A percentile compares a stretch with the other conserved stretches of the same genome.
These are phyloP conservation scores for Drosophila kuntzei DNA, from an alignment of 2,888 invertebrate species.

Conservation along the genomic window DNA sequence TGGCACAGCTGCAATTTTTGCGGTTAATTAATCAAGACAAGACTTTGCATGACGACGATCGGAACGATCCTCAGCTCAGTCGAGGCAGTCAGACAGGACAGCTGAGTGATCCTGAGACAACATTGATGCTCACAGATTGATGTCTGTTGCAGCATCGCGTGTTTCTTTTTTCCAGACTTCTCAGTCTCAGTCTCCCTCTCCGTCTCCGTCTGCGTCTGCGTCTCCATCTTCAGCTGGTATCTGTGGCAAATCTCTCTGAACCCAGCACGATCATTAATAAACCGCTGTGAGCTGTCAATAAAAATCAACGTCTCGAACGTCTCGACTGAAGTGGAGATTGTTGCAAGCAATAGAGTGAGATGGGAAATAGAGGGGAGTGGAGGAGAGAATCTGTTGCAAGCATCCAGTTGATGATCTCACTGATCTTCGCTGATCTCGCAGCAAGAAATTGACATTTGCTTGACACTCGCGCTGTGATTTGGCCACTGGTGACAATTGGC, in stretches of 20 bases:
- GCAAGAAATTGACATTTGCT: slow-evolving; percentile 66
- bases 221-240: slow-evolving; percentile 17
- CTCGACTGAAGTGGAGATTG: slow-evolving; percentile 14
- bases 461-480: slow-evolving; percentile 73
- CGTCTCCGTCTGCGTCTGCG: background rate
- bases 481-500: slow-evolving; percentile 71
- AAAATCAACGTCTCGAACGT: slow-evolving; percentile 72
- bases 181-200: slow-evolving; percentile 22
- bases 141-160: slow-evolving; percentile 68
- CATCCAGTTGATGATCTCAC: slow-evolving; percentile 29
- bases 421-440: slow-evolving; percentile 36
- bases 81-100: slow-evolving; percentile 36
- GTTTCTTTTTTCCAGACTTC: slow-evolving; percentile 21
- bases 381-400: slow-evolving; percentile 22
- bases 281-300: slow-evolving; percentile 84
- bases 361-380: background rate
- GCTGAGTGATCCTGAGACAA: slow-evolving; percentile 65
- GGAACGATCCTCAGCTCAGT: slow-evolving; percentile 37
- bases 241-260: slow-evolving; percentile 26
- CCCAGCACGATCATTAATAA: slow-evolving; percentile 83
- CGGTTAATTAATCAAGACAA: slow-evolving; percentile 70
- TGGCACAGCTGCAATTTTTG: slow-evolving; percentile 69
- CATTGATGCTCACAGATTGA: slow-evolving; percentile 67
- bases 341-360: slow-evolving; percentile 4
- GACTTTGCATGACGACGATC: slow-evolving; percentile 63